Conservation (phyloP, 2,797 vertebrate genomes). For the Lepidocolaptes lacrymiger region DNA sequence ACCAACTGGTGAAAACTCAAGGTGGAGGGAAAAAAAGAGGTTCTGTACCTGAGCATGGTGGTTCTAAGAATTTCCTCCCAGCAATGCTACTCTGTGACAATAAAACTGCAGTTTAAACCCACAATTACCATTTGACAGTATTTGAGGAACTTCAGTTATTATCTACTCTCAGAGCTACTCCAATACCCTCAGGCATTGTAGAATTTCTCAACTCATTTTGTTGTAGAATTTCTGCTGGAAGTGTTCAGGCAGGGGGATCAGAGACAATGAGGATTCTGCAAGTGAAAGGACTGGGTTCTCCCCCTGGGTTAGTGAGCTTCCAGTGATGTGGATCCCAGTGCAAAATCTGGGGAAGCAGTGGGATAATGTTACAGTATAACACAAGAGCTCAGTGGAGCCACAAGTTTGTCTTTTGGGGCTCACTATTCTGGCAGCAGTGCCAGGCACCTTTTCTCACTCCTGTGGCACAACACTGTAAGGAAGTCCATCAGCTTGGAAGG, state of each 20-base stretch:
- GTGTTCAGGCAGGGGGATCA: background rate
- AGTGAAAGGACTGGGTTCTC: background rate
- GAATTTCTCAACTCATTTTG: background rate
- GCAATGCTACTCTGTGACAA: background rate
- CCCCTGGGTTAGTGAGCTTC: background rate
- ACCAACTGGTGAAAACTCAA: background rate
- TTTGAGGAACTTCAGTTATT: constrained; percentile 35
- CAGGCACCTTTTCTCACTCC: background rate
- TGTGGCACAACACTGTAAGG: no score
- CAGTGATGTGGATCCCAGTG: background rate
- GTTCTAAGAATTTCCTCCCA: background rate
- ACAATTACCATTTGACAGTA: constrained; percentile 39
- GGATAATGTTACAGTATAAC: background rate
- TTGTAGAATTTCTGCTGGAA: background rate
- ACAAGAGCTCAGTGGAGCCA: background rate
- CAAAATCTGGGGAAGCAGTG: background rate
- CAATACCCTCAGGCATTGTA: constrained; percentile 4
- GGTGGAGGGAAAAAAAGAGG: accelerated
- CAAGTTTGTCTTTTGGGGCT: background rate
- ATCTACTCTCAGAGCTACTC: constrained; percentile 6
- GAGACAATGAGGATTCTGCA: background rate
- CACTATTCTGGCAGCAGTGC: background rate
- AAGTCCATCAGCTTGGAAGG: accelerated
- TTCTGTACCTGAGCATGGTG: accelerated
- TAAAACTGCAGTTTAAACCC: constrained; percentile 15